Evolutionary conservation across 2,888 invertebrate species (phyloP), one percentile per base, ranked within the genome.

Genomic region (Chrysolina haemoptera): DNA sequence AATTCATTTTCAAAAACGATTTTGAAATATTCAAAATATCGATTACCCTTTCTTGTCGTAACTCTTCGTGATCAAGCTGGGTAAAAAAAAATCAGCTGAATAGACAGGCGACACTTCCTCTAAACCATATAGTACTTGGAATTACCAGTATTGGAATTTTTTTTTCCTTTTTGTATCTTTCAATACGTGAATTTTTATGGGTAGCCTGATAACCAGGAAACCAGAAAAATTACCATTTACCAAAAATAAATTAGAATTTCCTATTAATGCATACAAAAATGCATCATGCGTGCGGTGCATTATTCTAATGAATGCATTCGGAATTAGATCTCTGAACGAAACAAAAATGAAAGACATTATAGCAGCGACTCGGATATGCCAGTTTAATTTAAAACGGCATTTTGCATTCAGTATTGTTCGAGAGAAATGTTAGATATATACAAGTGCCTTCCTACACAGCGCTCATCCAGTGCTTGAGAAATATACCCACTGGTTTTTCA

Each of bases 261-360:
- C 20, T 20, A 53, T 53, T 20, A 11, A 20, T 12, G 18, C 20
- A 18, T 18, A 5, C 53, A 53, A 53, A 53, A 53, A 20, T 53
- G 53, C 53, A 20, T 20, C 18, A 53, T 53, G 53, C 12, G 20
- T 53, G 53, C 53, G 11, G 53, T 12, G 20, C 53, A 22, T 53
- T 53, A 53, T 53, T 20, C 53, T 53, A 53, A 53, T 53, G 53
- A 53, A 20, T 53, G 53, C 53, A 53, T 53, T 53, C 20, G 53
- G 12, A 53, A 20, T 53, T 11, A 20, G 53, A 53, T 53, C 53
- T 20, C 11, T 53, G 11, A 53, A 53, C 22, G 8, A 4, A 53
- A 18, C 53, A 53, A 53, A 53, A 53, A 53, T 20, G 20, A 53
- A 53, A 53, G 20, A 53, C 20, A 53, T 53, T 2, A 11, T 12